Base-by-base conservation (phyloP, 2,113 vertebrate species). In the Octodon degus region DNA sequence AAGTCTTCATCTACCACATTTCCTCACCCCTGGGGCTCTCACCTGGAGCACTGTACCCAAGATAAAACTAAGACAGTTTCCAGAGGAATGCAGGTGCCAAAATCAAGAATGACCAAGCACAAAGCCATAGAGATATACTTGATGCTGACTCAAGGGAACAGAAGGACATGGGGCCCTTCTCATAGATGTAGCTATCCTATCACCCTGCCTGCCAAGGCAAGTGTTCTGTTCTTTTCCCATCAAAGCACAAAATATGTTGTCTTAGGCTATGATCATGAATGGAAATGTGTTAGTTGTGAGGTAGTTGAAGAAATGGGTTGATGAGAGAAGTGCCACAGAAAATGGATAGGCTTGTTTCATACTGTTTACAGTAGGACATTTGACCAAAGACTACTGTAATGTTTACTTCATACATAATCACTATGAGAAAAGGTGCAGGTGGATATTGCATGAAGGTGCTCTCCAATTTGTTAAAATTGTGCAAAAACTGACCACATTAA, bases 191-290 rank as follows among this genome's bases (percentile, higher is more conserved):
- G 34, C 10, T 1, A n/a, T n/a, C 40, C 50, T 79, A 43, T 90
- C 76, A 58, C 20, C 14, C 24, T 47, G 84, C 87, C 6, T 60
- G 67, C 32, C 25, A 65, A 58, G 22, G 30, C 85, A 86, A 5
- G 1, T 0, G 32, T 6, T 34, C 65, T 81, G 93, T 83, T 68
- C 47, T 34, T 94, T 70, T 76, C 7, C 2, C 24, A 87, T 65
- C 47, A 91, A 95, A 91, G 72, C 30, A 91, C 40, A 92, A 91
- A 79, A 72, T 55, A 58, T 30, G 92, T 95, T 86, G 82, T 90
- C n/a, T 91, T 76, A 92, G 43, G 20, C n/a, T 85, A 10, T 79
- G 72, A 47, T 91, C 72, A 63, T 53, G 86, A 79, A 27, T 81
- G 30, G 84, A 90, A 90, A 86, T 3, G 25, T 77, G n/a, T 89